A percentile compares a stretch with the other conserved stretches of the same genome.
Conservation (phyloP, 2,113 vertebrate genomes). For the Malurus melanocephalus region DNA sequence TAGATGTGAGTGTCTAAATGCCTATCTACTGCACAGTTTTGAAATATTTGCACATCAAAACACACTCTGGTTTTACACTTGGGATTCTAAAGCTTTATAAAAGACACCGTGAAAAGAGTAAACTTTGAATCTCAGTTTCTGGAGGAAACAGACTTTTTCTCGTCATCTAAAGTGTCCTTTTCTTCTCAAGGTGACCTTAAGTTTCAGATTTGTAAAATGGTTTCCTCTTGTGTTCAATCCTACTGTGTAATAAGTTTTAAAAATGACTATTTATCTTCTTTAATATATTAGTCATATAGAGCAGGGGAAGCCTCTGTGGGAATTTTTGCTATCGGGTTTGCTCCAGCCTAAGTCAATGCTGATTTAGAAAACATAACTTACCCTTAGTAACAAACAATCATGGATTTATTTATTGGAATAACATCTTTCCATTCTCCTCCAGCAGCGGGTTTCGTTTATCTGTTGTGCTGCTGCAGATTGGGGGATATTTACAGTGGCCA, state of each 20-base stretch:
- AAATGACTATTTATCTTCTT: slow-evolving; percentile 62
- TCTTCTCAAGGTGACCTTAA: slow-evolving; percentile 75
- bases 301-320: slow-evolving; percentile 24
- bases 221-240: slow-evolving; percentile 53
- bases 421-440: slow-evolving; percentile 19
- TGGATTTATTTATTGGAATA: slow-evolving; percentile 55
- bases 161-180: slow-evolving; percentile 60
- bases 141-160: slow-evolving; percentile 58
- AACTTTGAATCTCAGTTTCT: slow-evolving; percentile 71
- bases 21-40: slow-evolving; percentile 18
- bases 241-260: slow-evolving; percentile 43
- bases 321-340: slow-evolving; percentile 14
- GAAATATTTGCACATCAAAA: slow-evolving; percentile 78
- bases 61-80: slow-evolving; percentile 58
- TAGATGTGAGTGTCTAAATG: neutral
- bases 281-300: slow-evolving; percentile 27
- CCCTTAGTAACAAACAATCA: slow-evolving; percentile 39
- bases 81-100: slow-evolving; percentile 66
- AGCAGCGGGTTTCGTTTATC: neutral
- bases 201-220: slow-evolving; percentile 62
- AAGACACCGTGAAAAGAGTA: slow-evolving; percentile 49
- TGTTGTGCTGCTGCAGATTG: neutral
- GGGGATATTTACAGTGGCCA: slow-evolving; percentile 39
- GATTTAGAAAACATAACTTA: slow-evolving; percentile 52
- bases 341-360: slow-evolving; percentile 41